These are phyloP conservation scores for Nomia melanderi DNA, from an alignment of 1,140 invertebrate genomes.

Conservation along the genomic window DNA sequence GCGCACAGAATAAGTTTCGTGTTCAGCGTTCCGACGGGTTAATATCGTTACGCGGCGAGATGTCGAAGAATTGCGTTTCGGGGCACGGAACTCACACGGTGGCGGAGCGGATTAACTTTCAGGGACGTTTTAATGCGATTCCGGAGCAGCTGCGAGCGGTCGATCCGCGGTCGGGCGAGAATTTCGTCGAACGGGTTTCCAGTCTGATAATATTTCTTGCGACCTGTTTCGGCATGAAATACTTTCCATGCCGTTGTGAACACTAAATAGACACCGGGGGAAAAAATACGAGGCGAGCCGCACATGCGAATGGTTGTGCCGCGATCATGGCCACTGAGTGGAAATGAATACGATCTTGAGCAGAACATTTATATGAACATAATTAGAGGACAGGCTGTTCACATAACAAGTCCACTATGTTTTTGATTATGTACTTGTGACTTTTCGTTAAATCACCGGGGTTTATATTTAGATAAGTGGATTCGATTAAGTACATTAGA, in stretches of 20 bases:
- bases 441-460: too few species aligned
- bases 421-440: too few species aligned
- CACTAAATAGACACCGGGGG: conserved; percentile 58
- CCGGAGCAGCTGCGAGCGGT: not conserved
- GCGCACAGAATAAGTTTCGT: too few species aligned
- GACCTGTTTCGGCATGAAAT: conserved; percentile 58
- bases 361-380: too few species aligned
- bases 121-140: conserved; percentile 12
- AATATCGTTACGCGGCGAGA: too few species aligned
- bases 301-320: too few species aligned
- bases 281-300: conserved; percentile 29
- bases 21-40: too few species aligned
- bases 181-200: conserved; percentile 59
- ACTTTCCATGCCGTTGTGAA: conserved; percentile 60
- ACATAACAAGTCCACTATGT: too few species aligned
- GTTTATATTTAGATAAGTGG: too few species aligned
- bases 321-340: conserved; percentile 12
- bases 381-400: too few species aligned
- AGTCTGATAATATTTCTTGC: conserved; percentile 58
- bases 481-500: too few species aligned
- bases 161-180: conserved; percentile 40
- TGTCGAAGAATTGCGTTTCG: not conserved
- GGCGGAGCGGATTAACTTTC: conserved; percentile 1
- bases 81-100: not conserved
- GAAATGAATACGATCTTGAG: conserved; percentile 27